These are phyloP conservation scores for Sinohyriopsis cumingii DNA, from an alignment of 2,888 invertebrate species.

Conservation along the genomic window DNA sequence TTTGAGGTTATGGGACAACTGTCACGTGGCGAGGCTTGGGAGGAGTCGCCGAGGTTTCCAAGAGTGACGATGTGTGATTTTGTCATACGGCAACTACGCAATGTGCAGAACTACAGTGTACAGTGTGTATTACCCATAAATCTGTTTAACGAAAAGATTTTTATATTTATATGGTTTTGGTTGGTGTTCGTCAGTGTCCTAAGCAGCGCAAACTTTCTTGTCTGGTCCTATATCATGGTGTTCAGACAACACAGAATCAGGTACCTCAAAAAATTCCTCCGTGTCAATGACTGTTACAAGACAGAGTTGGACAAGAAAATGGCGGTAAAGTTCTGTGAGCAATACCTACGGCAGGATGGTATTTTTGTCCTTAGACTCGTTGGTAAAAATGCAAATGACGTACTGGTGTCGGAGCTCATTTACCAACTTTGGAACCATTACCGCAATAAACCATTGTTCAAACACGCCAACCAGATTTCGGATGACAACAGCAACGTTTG, in stretches of 20 bases:
- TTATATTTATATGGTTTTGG: conserved; percentile 75
- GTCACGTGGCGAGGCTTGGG: conserved; percentile 70
- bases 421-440: conserved; percentile 70
- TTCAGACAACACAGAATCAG: conserved; percentile 63
- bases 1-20: conserved; percentile 73
- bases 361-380: conserved; percentile 70
- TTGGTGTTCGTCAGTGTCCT: conserved; percentile 72
- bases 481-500: conserved; percentile 68
- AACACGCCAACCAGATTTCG: conserved; percentile 64
- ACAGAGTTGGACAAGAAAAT: conserved; percentile 67
- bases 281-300: conserved; percentile 65
- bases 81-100: conserved; percentile 72
- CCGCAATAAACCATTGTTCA: conserved; percentile 64
- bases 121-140: conserved; percentile 71
- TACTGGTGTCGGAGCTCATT: conserved; percentile 71
- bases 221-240: conserved; percentile 71
- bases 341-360: conserved; percentile 70
- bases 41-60: conserved; percentile 68
- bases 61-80: conserved; percentile 72
- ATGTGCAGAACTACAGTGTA: conserved; percentile 72
- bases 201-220: conserved; percentile 71
- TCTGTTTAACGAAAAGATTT: conserved; percentile 70
- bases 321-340: conserved; percentile 67
- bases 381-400: conserved; percentile 71
- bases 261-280: conserved; percentile 67